These are phyloP conservation scores for Rhyacophila brunnea DNA, from an alignment of 1,140 invertebrate species.

Conservation along the genomic window DNA sequence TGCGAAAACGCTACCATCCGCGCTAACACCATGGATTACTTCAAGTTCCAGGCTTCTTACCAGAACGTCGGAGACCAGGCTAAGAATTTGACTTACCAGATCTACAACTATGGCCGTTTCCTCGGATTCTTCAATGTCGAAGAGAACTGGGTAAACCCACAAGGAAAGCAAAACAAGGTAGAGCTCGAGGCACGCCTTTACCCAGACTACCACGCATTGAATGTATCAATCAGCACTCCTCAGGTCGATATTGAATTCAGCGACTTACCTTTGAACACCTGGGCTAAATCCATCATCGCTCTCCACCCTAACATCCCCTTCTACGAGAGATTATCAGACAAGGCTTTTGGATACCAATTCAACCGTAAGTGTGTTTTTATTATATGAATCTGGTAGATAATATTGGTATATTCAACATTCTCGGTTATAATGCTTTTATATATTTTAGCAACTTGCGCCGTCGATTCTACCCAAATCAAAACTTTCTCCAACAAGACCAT, in stretches of 20 bases:
- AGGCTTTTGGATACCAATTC: conserved; percentile 43
- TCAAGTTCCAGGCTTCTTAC: conserved; percentile 48
- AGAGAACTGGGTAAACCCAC: conserved; percentile 39
- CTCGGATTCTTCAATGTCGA: conserved; percentile 41
- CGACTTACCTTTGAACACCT: conserved; percentile 41
- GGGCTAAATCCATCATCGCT: conserved; percentile 36
- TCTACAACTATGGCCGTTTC: conserved; percentile 40
- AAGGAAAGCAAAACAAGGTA: conserved; percentile 46
- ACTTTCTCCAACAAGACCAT: conserved; percentile 63
- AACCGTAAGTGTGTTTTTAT: conserved; percentile 54
- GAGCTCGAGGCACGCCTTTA: conserved; percentile 45
- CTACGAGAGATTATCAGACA: conserved; percentile 43
- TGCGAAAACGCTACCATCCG: conserved; percentile 56
- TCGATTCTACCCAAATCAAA: conserved; percentile 55
- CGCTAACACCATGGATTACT: conserved; percentile 52
- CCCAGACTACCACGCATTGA: conserved; percentile 43
- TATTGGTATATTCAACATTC: too few species aligned
- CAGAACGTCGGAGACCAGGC: conserved; percentile 44
- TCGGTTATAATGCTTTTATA: too few species aligned
- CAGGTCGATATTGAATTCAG: conserved; percentile 43
- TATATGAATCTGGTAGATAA: too few species aligned
- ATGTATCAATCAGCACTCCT: conserved; percentile 47
- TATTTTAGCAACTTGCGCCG: conserved; percentile 57
- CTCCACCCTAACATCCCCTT: conserved; percentile 47
- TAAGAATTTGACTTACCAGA: conserved; percentile 40